Conservation (phyloP, 2,113 vertebrate species). For the Siniperca chuatsi region DNA sequence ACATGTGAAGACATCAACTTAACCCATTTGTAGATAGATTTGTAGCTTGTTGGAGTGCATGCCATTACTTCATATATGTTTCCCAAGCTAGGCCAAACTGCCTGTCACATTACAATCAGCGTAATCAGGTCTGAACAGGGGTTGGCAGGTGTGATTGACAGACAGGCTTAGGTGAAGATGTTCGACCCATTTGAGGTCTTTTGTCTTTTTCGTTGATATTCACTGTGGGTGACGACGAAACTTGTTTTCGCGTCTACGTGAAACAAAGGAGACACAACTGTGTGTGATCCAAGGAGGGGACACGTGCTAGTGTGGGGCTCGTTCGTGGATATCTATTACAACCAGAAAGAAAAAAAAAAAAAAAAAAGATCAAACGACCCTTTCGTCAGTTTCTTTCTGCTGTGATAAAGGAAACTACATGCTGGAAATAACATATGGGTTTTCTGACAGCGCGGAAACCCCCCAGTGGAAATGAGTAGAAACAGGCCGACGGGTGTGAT, state of each 20-base stretch:
- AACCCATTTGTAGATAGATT: constrained; percentile 3
- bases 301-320: constrained; percentile 23
- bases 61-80: not conserved
- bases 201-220: not conserved
- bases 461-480: constrained; percentile 56
- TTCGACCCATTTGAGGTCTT: not conserved
- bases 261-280: constrained; percentile 22
- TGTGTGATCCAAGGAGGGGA: not conserved
- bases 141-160: not conserved
- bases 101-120: not conserved
- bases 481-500: not conserved
- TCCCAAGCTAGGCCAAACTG: not conserved
- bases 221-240: not conserved
- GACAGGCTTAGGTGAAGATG: not conserved
- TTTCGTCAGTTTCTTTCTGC: not conserved
- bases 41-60: not conserved
- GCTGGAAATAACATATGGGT: constrained; percentile 53
- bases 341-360: not conserved
- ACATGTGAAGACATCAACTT: constrained; percentile 7
- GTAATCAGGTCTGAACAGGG: not conserved
- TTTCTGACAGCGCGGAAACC: constrained; percentile 65
- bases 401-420: constrained; percentile 41
- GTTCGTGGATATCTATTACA: no score
- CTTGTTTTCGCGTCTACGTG: not conserved
- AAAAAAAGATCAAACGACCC: not conserved